Evolutionary conservation across 2,888 invertebrate species (phyloP).

Genomic region (Uloborus plumipes): DNA sequence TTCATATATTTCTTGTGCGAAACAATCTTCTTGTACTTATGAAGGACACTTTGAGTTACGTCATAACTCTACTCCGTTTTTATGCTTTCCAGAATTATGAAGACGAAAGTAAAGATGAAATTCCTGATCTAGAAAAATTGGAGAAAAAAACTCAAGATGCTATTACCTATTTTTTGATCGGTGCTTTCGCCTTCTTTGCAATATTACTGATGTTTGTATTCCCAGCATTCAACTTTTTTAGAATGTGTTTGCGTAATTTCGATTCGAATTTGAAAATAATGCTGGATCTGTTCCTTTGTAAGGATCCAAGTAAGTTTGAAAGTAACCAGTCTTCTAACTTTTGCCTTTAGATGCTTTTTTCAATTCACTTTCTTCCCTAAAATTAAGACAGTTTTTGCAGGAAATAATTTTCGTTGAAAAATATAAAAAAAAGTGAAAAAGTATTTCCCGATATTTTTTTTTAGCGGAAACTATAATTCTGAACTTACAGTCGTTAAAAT

Average conservation of each 20-base stretch:
- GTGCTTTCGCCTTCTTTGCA: slow-evolving; percentile 21
- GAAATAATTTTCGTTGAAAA: too few relatives aligned
- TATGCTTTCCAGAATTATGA: slow-evolving; percentile 32
- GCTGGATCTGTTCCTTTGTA: slow-evolving; percentile 10
- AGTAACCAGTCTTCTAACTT: not conserved
- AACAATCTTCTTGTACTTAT: too few relatives aligned
- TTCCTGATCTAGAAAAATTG: slow-evolving; percentile 31
- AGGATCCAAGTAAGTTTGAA: slow-evolving; percentile 44
- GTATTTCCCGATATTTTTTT: too few relatives aligned
- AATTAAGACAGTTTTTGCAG: too few relatives aligned
- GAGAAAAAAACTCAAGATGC: slow-evolving; percentile 27
- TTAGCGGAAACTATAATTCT: too few relatives aligned
- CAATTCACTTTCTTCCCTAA: too few relatives aligned
- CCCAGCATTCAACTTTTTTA: slow-evolving; percentile 19
- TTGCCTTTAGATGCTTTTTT: too few relatives aligned
- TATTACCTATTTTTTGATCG: slow-evolving; percentile 21
- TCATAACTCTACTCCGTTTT: not conserved
- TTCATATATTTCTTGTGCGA: too few relatives aligned
- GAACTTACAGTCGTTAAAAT: too few relatives aligned
- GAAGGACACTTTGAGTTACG: too few relatives aligned
- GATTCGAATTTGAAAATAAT: slow-evolving; percentile 14
- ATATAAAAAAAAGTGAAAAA: too few relatives aligned
- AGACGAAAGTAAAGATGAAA: slow-evolving; percentile 7
- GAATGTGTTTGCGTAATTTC: slow-evolving; percentile 16
- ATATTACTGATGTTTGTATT: slow-evolving; percentile 28